Conservation (phyloP, 2,888 invertebrate species). For the Acrobasis suavella region DNA sequence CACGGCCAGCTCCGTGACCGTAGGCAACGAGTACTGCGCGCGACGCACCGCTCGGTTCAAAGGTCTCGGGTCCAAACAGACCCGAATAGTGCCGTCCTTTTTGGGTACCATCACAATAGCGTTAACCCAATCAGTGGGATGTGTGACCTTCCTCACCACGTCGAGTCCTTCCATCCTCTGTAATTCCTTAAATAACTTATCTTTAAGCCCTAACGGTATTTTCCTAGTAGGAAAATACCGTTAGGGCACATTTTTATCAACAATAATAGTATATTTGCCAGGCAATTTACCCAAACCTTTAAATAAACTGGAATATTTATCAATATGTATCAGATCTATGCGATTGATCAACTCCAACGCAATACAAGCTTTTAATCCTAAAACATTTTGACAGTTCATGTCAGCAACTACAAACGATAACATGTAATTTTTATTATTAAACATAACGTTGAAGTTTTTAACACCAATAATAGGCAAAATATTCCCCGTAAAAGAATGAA, state of each 20-base stretch:
- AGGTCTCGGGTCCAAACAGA: conserved; percentile 33
- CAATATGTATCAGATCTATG: background rate
- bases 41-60: conserved; percentile 25
- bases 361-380: background rate
- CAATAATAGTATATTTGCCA: conserved; percentile 25
- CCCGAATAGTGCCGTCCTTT: conserved; percentile 27
- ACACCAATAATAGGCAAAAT: background rate
- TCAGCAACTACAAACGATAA: background rate
- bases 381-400: background rate
- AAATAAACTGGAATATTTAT: conserved; percentile 31
- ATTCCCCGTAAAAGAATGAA: background rate
- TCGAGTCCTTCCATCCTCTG: background rate
- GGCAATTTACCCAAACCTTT: conserved; percentile 33
- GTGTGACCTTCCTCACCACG: conserved; percentile 23
- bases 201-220: conserved; percentile 35
- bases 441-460: background rate
- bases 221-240: conserved; percentile 33
- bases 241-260: conserved; percentile 30
- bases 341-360: background rate
- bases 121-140: conserved; percentile 35
- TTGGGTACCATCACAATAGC: conserved; percentile 35
- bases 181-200: conserved; percentile 20
- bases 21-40: conserved; percentile 26
- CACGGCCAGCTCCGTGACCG: conserved; percentile 27
- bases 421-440: background rate